Conservation (phyloP, 2,113 vertebrate genomes). For the Montifringilla adamsi region DNA sequence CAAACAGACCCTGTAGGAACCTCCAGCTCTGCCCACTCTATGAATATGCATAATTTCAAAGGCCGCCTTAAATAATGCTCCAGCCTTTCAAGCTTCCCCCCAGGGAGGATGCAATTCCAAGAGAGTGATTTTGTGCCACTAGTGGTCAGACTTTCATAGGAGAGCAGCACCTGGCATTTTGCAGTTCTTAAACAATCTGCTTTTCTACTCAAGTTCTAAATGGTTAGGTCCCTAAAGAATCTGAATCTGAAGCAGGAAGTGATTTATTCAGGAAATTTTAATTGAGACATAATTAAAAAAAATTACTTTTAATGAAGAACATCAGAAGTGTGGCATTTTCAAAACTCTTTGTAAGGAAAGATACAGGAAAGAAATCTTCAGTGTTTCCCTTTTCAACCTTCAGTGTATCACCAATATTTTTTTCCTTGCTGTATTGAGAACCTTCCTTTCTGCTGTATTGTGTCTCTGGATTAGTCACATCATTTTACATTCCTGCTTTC, state of each 20-base stretch:
- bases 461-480: slow-evolving; percentile 49
- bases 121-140: background rate
- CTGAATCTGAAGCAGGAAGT: background rate
- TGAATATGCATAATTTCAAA: background rate
- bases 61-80: background rate
- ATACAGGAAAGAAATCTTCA: background rate
- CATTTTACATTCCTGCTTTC: slow-evolving; percentile 40
- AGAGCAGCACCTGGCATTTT: background rate
- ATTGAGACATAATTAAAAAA: background rate
- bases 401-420: background rate
- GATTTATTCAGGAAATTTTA: background rate
- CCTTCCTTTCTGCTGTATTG: background rate
- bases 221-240: background rate
- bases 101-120: background rate
- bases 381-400: background rate
- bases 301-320: background rate
- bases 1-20: background rate
- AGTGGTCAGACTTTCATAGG: background rate
- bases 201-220: background rate
- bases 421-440: background rate
- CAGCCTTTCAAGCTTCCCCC: background rate
- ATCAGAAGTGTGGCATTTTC: background rate
- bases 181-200: background rate
- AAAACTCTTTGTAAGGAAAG: background rate
- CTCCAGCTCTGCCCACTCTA: background rate